Percentiles rank a stretch among this genome's conserved stretches.
Evolutionary conservation across 2,113 vertebrate genomes (phyloP).

Genomic region (Microtus oregoni): DNA sequence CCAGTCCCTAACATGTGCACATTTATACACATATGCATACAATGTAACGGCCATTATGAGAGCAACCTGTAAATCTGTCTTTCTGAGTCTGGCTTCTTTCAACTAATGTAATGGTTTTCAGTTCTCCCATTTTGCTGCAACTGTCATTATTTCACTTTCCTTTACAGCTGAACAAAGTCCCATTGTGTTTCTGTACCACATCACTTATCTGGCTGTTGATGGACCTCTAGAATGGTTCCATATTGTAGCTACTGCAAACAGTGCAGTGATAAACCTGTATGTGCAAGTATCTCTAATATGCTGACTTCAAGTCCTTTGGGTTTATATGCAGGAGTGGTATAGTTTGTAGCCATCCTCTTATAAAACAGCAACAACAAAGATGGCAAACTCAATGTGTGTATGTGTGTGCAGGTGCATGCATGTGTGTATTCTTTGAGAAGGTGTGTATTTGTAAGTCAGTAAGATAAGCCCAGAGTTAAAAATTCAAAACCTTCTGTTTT

Average conservation of each 20-base stretch:
- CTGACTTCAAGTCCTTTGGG: not conserved
- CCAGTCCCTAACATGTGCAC: not conserved
- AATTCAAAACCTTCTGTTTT: constrained; percentile 15
- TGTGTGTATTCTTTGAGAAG: not conserved
- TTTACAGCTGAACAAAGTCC: not conserved
- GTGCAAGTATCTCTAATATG: not conserved
- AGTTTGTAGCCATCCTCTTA: not conserved
- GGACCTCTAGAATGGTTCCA: not conserved
- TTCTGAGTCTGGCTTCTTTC: not conserved
- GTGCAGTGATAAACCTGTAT: not conserved
- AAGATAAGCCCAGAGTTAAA: not conserved
- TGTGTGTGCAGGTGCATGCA: not conserved
- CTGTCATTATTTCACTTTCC: not conserved
- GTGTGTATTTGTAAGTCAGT: not conserved
- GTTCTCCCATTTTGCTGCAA: not conserved
- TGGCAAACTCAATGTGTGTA: not conserved
- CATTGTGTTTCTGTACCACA: not conserved
- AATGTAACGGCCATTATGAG: not conserved
- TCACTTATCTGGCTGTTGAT: not conserved
- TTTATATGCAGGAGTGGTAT: not conserved
- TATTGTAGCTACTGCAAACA: not conserved
- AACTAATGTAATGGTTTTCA: not conserved
- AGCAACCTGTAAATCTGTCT: not conserved
- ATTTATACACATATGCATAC: not conserved
- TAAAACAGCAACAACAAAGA: constrained; percentile 39